phyloP scores from a whole-genome alignment of 1,140 invertebrate species.

The Pantala flavescens region DNA sequence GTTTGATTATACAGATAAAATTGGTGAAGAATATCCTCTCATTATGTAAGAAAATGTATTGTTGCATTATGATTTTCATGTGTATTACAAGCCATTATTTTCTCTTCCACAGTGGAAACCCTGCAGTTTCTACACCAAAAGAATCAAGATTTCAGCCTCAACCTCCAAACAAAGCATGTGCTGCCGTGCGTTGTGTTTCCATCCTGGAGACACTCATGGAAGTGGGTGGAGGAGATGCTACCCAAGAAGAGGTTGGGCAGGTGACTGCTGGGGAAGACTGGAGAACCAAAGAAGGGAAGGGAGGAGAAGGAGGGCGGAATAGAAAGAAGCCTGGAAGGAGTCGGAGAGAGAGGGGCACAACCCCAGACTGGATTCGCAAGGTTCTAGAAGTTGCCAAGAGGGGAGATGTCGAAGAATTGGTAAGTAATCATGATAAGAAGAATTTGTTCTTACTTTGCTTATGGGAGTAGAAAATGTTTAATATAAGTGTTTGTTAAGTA shows the following conservation, averaged over 20 bases:
- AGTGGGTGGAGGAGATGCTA: background rate
- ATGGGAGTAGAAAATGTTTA: too few species aligned
- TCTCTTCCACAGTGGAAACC: background rate
- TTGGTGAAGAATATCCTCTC: too few species aligned
- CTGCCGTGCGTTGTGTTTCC: background rate
- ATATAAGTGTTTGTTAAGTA: too few species aligned
- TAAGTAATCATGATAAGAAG: slow-evolving; percentile 21
- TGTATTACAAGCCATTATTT: background rate
- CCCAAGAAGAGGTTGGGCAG: background rate
- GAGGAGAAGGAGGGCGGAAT: background rate
- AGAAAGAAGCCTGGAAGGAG: background rate
- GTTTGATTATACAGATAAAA: too few species aligned
- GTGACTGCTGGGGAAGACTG: background rate
- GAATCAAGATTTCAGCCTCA: background rate
- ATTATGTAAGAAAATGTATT: too few species aligned
- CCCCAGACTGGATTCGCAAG: slow-evolving; percentile 37
- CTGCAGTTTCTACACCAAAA: background rate
- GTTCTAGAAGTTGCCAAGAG: slow-evolving; percentile 33
- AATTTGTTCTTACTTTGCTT: too few species aligned
- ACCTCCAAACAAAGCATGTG: background rate
- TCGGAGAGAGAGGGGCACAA: slow-evolving; percentile 23
- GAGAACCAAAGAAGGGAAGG: background rate
- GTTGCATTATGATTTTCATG: background rate
- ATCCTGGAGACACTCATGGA: background rate
- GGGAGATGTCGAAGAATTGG: slow-evolving; percentile 32